These are phyloP conservation scores for Pelecanoides urinatrix DNA, from an alignment of 2,113 vertebrate species.

Conservation along the genomic window DNA sequence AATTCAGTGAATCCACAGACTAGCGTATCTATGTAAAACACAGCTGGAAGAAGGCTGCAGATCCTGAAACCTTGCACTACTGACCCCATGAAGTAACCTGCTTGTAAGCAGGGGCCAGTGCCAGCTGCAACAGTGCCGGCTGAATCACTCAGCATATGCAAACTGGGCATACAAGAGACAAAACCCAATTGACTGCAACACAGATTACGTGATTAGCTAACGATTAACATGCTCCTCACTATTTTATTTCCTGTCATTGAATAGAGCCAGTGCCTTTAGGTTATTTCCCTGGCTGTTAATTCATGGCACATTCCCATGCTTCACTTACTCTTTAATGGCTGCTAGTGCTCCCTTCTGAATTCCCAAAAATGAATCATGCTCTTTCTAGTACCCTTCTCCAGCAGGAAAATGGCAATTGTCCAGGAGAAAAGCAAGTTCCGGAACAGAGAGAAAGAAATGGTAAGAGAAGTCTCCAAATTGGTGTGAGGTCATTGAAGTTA, in stretches of 20 bases:
- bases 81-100: neutral
- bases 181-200: neutral
- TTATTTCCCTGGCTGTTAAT: neutral
- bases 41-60: neutral
- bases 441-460: neutral
- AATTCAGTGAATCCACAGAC: neutral
- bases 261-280: neutral
- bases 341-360: neutral
- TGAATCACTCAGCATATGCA: neutral
- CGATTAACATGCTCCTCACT: neutral
- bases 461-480: neutral
- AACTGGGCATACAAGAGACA: neutral
- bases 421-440: neutral
- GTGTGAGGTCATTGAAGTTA: neutral
- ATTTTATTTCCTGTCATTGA: neutral
- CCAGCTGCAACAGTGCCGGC: neutral
- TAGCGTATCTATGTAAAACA: neutral
- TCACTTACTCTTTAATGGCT: neutral
- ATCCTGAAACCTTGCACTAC: neutral
- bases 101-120: neutral
- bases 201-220: neutral
- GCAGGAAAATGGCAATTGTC: neutral
- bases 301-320: neutral
- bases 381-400: neutral
- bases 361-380: neutral